Evolutionary conservation across 2,113 vertebrate genomes (phyloP), one percentile per base, ranked within the genome.

Genomic region (Saguinus midas): DNA sequence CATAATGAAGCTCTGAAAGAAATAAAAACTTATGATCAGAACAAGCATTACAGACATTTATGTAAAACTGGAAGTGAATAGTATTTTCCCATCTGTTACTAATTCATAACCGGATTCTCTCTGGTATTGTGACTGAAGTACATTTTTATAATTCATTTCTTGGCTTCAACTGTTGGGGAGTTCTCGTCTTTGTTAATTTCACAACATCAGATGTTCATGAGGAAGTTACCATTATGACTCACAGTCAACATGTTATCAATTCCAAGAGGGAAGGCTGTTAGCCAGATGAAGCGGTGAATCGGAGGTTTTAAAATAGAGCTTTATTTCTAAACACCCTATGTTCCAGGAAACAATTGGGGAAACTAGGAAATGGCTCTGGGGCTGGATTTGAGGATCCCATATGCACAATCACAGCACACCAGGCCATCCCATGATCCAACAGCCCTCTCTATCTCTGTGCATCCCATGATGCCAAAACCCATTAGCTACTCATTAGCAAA

Each of bases 61-160:
- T 97, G 94, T 97, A 98, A 98, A 98, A 97, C 97, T 98, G 98
- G 88, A 98, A 97, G 97, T 95, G 97, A 97, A 97, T 97, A 96
- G 98, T 97, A 98, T 97, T 98, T 98, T 96, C 97, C 98, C 98
- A 99, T 99, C 98, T 99, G 98, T 98, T 98, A 97, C 97, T 97
- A 96, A 97, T 97, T 98, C 98, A 98, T 98, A 98, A 98, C 96
- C 32, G 76, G 98, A 98, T 98, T 97, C 97, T 98, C 98, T 98
- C 98, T 96, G 98, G 91, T 98, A 98, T 84, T 97, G 96, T 97
- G 97, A 82, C 97, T 90, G 96, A 98, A 97, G 96, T 97, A 96
- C 87, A 94, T 97, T 98, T 97, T 96, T 97, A 97, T 97, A 97
- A 89, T 98, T 96, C 94, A 80, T 97, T 98, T 96, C 97, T 96